A percentile compares a stretch with the other conserved stretches of the same genome.
Conservation (phyloP, 1,140 invertebrate genomes). For the Caerostris darwini region DNA sequence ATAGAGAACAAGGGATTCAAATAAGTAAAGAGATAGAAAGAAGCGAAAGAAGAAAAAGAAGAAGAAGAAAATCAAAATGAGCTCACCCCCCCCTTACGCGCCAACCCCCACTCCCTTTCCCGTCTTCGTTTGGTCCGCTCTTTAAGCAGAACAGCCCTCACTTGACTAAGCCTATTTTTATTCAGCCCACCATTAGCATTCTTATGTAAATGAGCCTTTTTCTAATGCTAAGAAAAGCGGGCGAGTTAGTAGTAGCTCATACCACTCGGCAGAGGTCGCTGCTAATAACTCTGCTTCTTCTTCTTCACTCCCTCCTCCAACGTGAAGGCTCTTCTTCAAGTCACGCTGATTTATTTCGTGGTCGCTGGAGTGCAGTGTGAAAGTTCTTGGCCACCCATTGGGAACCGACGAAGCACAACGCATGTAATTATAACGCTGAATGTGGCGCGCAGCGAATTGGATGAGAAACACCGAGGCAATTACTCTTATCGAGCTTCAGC, state of each 20-base stretch:
- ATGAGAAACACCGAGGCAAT: conserved; percentile 71
- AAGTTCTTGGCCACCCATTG: conserved; percentile 75
- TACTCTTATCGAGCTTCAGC: neutral
- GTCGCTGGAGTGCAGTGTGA: conserved; percentile 66
- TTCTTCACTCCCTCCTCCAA: conserved; percentile 12
- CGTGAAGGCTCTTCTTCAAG: conserved; percentile 49
- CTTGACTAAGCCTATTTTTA: conserved; percentile 74
- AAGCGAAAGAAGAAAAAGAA: neutral
- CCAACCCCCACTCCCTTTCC: neutral
- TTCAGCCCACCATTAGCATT: conserved; percentile 75
- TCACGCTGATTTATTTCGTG: conserved; percentile 76
- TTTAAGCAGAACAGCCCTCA: conserved; percentile 67
- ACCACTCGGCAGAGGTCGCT: conserved; percentile 69
- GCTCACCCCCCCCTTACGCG: neutral
- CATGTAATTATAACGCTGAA: conserved; percentile 74
- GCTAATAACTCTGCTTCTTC: conserved; percentile 58
- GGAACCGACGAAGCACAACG: conserved; percentile 72
- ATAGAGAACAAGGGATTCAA: conserved; percentile 71
- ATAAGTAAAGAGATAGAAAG: conserved; percentile 58
- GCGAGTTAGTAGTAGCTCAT: conserved; percentile 32
- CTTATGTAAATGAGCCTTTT: conserved; percentile 76
- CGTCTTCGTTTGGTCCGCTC: conserved; percentile 51
- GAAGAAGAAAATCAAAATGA: conserved; percentile 44
- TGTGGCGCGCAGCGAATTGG: conserved; percentile 69
- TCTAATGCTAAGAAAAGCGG: conserved; percentile 64